Evolutionary conservation across 2,888 invertebrate genomes (phyloP), one percentile per base, ranked within the genome.

Genomic region (Orthosia incerta): DNA sequence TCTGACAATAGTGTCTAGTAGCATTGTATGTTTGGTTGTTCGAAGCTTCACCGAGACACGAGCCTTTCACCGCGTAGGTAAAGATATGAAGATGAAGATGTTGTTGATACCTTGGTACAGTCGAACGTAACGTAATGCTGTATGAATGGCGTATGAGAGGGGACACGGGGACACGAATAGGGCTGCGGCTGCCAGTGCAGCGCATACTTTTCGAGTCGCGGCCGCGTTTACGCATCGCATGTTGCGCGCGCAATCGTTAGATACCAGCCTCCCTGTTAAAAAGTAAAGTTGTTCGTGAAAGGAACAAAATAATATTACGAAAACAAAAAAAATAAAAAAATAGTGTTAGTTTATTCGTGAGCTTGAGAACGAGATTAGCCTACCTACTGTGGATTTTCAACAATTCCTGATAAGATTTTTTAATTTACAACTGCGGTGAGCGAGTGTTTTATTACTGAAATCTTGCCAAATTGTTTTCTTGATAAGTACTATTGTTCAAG

Each of bases 351-450:
- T 83, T 77, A 69, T 78, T 84, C 73, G 75, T 74, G 59, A 68
- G 82, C 57, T 82, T 46, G 31, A 77, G 79, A 76, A 86, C 84
- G 83, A 87, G 26, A 82, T 83, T 85, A 78, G 57, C 31, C 20
- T 59, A 61, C 31, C n/a, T 59, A 60, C 18, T 82, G 86, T 81
- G 83, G 83, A 86, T 84, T 85, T 88, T 87, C 79, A 80, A 71
- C 66, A 78, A 80, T 87, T 77, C 66, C 79, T 83, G 91, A 90
- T 91, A 90, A 90, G 87, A 86, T 84, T 90, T 90, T 92, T 89
- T 89, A 90, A 91, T 94, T 94, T 91, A 87, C 88, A 86, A 91
- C 83, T 89, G 86, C 87, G 93, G 95, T 95, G 88, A 94, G 94
- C 93, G 81, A 80, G 72, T 83, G 77, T 89, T 88, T 86, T 84